These are phyloP conservation scores for Lithophane socia DNA, from an alignment of 2,888 invertebrate species.

Conservation along the genomic window DNA sequence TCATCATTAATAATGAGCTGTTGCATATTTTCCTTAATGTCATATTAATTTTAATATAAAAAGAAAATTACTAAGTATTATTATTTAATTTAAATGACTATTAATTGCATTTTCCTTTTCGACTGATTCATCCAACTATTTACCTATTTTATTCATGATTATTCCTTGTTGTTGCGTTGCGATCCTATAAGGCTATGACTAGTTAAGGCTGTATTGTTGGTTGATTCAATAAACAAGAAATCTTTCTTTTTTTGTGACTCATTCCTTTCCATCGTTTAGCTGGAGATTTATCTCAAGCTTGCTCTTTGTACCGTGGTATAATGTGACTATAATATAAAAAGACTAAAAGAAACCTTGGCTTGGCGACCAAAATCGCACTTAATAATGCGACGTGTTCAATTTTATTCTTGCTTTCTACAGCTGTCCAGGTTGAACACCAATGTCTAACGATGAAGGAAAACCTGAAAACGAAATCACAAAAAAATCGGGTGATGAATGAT, in stretches of 20 bases:
- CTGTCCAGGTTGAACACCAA: background rate
- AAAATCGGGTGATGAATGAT: background rate
- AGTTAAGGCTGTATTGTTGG: background rate
- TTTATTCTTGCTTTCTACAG: too few species aligned
- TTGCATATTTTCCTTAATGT: background rate
- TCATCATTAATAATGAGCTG: background rate
- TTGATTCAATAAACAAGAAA: background rate
- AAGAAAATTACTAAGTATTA: background rate
- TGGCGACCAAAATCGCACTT: background rate
- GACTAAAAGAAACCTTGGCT: background rate
- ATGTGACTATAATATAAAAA: too few species aligned
- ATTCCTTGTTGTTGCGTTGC: background rate
- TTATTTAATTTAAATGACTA: background rate
- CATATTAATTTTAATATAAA: background rate
- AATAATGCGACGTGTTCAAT: too few species aligned
- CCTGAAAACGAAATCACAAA: background rate
- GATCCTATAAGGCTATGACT: background rate
- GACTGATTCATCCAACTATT: slow-evolving; percentile 4
- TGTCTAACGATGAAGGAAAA: background rate
- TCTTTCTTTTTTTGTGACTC: background rate
- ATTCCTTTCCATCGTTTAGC: background rate
- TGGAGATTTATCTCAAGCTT: background rate
- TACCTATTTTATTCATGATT: background rate
- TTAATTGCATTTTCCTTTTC: background rate
- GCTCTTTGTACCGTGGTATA: background rate